Base-by-base conservation (phyloP, 2,113 vertebrate genomes). In the Elephas maximus region DNA sequence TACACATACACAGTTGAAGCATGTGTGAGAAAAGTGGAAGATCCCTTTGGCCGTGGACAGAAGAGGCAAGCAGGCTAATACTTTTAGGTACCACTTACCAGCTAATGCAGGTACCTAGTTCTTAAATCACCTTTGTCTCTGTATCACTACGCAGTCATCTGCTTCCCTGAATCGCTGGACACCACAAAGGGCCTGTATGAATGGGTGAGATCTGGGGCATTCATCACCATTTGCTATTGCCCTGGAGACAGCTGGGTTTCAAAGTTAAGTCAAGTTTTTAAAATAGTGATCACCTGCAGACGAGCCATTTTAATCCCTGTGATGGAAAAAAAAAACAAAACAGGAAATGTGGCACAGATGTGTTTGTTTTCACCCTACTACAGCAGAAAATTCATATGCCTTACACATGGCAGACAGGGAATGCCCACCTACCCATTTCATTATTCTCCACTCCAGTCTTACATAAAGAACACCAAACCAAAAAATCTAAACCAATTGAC, bases 1-100 rank as follows among this genome's bases (percentile, higher is more conserved):
- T 53, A 37, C 20, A 48, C 45, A 73, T 0, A 8, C 0, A 1
- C 18, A 21, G 15, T 0, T 9, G 48, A 79, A 74, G 6, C 12
- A 2, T 4, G 2, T 3, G 4, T 78, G n/a, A 79, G n/a, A 79
- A 80, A 73, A 86, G 20, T 5, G 0, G 6, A 8, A 21, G 21
- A 33, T 17, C 83, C 33, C 57, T 62, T 74, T 11, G 24, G 41
- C 11, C 23, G 45, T 5, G 48, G 44, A 88, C 5, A 4, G 6
- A 79, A 26, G 23, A 30, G 17, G 5, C 67, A 8, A 0, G 7
- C n/a, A 79, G 26, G 44, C 3, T 18, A 53, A 37, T 6, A 51
- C 11, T 41, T 77, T n/a, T 21, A 15, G 8, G 20, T 41, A 10
- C 45, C 26, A 65, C 28, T 44, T 60, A 2, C 9, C 41, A 3